Percentiles rank a stretch among this genome's conserved stretches.
These are phyloP conservation scores for Bryconaethiops microstoma DNA, from an alignment of 2,797 vertebrate genomes.

Conservation along the genomic window DNA sequence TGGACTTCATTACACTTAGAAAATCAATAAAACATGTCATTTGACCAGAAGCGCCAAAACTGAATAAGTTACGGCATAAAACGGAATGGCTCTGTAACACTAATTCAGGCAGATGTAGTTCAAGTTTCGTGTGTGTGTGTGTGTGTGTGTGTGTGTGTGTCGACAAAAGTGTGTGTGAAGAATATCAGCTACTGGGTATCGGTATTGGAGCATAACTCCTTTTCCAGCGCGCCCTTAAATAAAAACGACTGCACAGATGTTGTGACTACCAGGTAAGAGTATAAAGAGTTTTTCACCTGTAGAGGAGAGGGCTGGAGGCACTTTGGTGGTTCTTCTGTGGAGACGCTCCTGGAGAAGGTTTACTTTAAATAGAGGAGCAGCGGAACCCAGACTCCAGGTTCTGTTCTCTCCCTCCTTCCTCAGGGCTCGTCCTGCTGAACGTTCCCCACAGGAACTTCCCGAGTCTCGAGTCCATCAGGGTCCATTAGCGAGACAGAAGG, in stretches of 20 bases:
- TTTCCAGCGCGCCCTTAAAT: not conserved
- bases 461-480: not conserved
- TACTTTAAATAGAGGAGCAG: slow-evolving; percentile 1
- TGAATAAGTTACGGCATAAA: too few relatives aligned
- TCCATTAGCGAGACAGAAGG: not conserved
- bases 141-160: too few relatives aligned
- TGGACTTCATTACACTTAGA: too few relatives aligned
- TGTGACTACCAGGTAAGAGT: not conserved
- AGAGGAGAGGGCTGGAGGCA: not conserved
- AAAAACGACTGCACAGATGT: not conserved
- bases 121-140: too few relatives aligned
- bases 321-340: not conserved
- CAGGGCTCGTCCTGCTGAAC: slow-evolving; percentile 7
- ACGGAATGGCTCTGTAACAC: too few relatives aligned
- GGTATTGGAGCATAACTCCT: not conserved
- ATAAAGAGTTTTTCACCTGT: slow-evolving; percentile 16
- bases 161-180: too few relatives aligned
- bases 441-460: slow-evolving; percentile 6
- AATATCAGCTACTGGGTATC: too few relatives aligned
- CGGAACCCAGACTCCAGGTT: not conserved
- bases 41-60: too few relatives aligned
- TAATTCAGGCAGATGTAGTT: too few relatives aligned
- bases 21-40: too few relatives aligned
- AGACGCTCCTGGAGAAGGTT: not conserved
- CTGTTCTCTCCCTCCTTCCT: slow-evolving; percentile 29